A percentile compares a stretch with the other conserved stretches of the same genome.
phyloP scores from a whole-genome alignment of 2,888 invertebrate genomes.

The Tiliacea aurago region DNA sequence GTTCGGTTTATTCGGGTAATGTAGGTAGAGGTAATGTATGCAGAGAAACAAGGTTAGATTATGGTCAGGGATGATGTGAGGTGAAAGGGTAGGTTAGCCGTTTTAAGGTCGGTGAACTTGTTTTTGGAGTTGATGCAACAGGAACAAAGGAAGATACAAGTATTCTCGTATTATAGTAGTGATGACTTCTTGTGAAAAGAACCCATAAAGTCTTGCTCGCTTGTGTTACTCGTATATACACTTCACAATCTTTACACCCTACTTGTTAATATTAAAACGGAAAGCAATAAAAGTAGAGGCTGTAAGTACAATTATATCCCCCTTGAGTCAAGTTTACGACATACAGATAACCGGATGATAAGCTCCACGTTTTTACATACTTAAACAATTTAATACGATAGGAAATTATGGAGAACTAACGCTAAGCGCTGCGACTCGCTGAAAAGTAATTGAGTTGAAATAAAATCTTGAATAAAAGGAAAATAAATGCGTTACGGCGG shows the following conservation, averaged over 20 bases:
- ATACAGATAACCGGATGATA: conserved; percentile 41
- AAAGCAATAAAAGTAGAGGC: conserved; percentile 42
- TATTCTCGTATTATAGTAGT: neutral
- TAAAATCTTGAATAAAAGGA: conserved; percentile 58
- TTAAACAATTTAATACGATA: conserved; percentile 37
- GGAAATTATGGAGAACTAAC: conserved; percentile 55
- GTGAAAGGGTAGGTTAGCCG: conserved; percentile 18
- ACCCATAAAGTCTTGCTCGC: neutral
- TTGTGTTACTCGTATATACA: too few species aligned
- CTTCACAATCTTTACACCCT: conserved; percentile 30
- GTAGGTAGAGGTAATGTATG: conserved; percentile 30
- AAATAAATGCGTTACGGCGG: conserved; percentile 43
- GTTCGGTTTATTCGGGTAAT: conserved; percentile 29
- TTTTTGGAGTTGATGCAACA: neutral
- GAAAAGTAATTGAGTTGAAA: conserved; percentile 61
- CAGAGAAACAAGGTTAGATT: conserved; percentile 24
- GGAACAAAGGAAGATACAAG: neutral
- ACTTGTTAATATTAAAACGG: conserved; percentile 49
- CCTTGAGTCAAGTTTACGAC: conserved; percentile 47
- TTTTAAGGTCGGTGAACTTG: conserved; percentile 14
- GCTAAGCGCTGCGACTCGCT: conserved; percentile 33
- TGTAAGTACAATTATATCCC: conserved; percentile 37
- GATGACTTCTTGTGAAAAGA: neutral
- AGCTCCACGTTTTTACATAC: conserved; percentile 45
- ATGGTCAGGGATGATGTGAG: conserved; percentile 21